Evolutionary conservation across 2,888 invertebrate genomes (phyloP).

Genomic region (Uropetala carovei): DNA sequence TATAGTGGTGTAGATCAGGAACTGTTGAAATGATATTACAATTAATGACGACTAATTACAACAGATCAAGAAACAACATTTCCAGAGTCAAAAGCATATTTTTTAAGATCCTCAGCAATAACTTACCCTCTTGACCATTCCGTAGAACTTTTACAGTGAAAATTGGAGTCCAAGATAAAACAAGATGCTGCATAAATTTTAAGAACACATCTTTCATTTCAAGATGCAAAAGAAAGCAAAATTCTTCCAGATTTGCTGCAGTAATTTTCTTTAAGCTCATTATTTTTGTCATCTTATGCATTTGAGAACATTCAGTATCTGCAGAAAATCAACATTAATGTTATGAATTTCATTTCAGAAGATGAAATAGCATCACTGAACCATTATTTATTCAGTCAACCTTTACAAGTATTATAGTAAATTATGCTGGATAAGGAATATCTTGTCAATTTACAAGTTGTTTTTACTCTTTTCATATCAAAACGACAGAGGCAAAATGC

Average conservation of each 20-base stretch:
- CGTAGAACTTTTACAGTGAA: not conserved
- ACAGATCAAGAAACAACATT: no score
- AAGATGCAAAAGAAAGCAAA: constrained; percentile 24
- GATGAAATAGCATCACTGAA: no score
- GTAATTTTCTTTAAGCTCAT: not conserved
- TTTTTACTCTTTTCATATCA: no score
- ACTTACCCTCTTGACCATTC: constrained; percentile 41
- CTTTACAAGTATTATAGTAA: not conserved
- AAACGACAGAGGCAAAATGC: no score
- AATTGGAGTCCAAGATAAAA: constrained; percentile 29
- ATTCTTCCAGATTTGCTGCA: constrained; percentile 12
- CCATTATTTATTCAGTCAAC: not conserved
- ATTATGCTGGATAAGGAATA: no score
- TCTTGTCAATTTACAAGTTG: no score
- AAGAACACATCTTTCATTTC: constrained; percentile 12
- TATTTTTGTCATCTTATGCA: not conserved
- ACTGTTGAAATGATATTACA: no score
- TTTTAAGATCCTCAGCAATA: no score
- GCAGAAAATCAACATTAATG: not conserved
- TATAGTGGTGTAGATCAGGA: no score
- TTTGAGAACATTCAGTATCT: not conserved
- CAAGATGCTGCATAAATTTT: not conserved
- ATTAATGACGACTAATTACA: no score
- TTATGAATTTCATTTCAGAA: not conserved
- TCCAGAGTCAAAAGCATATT: no score